Conservation (phyloP, 2,888 invertebrate genomes). For the Congeria kusceri region DNA sequence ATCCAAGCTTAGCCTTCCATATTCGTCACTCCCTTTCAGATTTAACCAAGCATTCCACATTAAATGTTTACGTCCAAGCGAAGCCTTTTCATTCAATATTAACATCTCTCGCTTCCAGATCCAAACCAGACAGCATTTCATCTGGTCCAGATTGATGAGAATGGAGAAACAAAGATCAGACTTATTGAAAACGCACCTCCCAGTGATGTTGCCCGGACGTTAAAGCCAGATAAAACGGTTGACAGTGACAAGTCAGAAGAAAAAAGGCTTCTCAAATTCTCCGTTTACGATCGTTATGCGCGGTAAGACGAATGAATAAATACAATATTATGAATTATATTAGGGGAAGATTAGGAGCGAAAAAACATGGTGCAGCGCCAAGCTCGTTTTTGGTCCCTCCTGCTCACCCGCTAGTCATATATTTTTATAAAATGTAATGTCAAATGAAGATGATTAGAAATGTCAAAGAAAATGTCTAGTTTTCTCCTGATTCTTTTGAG, state of each 20-base stretch:
- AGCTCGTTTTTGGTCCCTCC: too few species aligned
- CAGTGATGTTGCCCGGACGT: not conserved
- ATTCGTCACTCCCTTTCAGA: not conserved
- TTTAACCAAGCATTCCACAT: too few species aligned
- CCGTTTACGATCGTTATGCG: constrained; percentile 43
- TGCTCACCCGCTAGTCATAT: too few species aligned
- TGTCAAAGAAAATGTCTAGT: too few species aligned
- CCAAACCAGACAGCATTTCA: constrained; percentile 22
- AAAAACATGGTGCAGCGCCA: too few species aligned
- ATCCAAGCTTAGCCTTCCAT: not conserved
- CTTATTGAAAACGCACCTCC: constrained; percentile 21
- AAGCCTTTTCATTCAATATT: too few species aligned
- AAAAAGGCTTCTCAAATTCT: constrained; percentile 31
- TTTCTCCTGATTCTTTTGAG: too few species aligned
- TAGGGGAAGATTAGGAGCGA: too few species aligned
- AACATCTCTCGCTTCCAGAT: constrained; percentile 7
- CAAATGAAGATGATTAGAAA: too few species aligned
- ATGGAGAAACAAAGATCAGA: constrained; percentile 29
- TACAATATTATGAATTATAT: too few species aligned
- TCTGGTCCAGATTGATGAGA: constrained; percentile 25
- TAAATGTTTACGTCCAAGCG: too few species aligned
- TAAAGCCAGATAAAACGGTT: not conserved
- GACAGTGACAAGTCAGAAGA: not conserved
- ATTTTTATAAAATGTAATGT: too few species aligned
- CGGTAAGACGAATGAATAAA: constrained; percentile 50